Conservation (phyloP, 2,888 invertebrate genomes). For the Flexamia atlantica region DNA sequence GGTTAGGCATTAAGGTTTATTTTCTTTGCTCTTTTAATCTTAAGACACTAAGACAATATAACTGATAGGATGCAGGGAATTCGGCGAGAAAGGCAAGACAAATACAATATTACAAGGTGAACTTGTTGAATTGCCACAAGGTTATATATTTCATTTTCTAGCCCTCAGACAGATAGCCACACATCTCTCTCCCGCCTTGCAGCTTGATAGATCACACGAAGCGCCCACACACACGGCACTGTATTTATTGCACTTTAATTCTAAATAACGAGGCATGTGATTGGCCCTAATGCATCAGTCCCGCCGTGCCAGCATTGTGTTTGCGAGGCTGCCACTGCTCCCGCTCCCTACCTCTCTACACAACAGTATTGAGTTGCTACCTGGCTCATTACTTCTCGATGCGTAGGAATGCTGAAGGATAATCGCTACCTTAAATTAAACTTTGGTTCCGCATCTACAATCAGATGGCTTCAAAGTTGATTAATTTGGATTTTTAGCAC, state of each 20-base stretch:
- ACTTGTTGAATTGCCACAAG: no score
- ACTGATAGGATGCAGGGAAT: no score
- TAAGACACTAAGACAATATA: no score
- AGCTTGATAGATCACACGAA: not conserved
- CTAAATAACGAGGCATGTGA: conserved; percentile 48
- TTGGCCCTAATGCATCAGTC: conserved; percentile 41
- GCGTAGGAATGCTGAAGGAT: conserved; percentile 13
- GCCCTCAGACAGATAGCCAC: not conserved
- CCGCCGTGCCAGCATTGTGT: conserved; percentile 36
- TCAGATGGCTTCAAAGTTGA: no score
- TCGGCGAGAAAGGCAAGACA: no score
- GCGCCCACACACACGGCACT: conserved; percentile 24
- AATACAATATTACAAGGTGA: no score
- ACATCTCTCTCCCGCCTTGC: not conserved
- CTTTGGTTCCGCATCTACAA: not conserved
- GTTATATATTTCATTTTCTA: not conserved
- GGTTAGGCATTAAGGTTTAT: no score
- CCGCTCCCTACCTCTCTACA: not conserved
- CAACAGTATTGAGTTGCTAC: conserved; percentile 33
- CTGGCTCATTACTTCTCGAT: conserved; percentile 8
- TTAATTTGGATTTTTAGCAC: no score
- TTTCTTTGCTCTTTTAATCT: no score
- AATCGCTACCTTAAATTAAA: conserved; percentile 18
- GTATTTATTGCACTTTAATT: conserved; percentile 48
- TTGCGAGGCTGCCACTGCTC: not conserved